These are phyloP conservation scores for Chaitophorus viminalis DNA, from an alignment of 2,888 invertebrate genomes.

Conservation along the genomic window DNA sequence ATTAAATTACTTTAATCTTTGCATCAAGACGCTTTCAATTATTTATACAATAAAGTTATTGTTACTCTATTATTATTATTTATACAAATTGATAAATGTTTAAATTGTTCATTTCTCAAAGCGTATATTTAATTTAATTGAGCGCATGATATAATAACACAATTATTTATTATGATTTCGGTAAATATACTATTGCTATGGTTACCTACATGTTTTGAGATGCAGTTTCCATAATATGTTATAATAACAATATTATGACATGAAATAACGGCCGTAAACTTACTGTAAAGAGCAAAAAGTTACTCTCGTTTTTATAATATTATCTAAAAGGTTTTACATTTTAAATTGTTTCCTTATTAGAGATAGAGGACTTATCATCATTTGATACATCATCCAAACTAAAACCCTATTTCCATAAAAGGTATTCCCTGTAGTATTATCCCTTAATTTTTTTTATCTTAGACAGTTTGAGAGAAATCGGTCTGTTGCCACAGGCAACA, in stretches of 20 bases:
- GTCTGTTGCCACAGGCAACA: constrained; percentile 40
- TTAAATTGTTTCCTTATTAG: background rate
- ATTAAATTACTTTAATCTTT: no score
- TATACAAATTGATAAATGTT: no score
- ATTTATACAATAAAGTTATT: no score
- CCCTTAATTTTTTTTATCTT: constrained; percentile 31
- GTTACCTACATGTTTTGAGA: background rate
- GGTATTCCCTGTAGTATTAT: background rate
- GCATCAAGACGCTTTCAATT: no score
- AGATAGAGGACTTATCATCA: background rate
- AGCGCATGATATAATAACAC: background rate
- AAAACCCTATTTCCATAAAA: constrained; percentile 35
- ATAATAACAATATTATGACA: background rate
- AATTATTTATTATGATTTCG: background rate
- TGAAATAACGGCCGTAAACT: background rate
- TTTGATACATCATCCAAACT: constrained; percentile 17
- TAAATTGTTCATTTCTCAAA: no score
- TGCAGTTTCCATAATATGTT: background rate
- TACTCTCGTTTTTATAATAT: background rate
- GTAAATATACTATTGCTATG: background rate
- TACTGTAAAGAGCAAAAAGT: background rate
- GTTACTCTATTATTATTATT: no score
- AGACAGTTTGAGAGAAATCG: background rate
- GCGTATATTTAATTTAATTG: background rate
- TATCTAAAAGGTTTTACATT: background rate